These are phyloP conservation scores for Phymorhynchus buccinoides DNA, from an alignment of 1,140 invertebrate genomes.

Conservation along the genomic window DNA sequence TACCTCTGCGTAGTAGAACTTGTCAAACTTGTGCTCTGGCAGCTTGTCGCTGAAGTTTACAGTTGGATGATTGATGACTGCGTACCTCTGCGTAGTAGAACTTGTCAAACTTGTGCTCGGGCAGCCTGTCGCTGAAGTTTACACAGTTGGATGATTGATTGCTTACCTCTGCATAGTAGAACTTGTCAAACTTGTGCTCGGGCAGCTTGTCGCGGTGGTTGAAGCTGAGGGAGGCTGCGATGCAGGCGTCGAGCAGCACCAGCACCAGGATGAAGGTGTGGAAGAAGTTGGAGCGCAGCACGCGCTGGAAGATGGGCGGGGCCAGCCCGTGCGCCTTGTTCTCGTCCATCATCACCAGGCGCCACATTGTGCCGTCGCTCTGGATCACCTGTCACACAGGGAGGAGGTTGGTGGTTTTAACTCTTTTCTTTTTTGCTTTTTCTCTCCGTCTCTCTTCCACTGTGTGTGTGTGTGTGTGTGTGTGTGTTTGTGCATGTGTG, in stretches of 20 bases:
- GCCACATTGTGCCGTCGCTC: constrained; percentile 80
- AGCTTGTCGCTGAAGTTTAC: constrained; percentile 86
- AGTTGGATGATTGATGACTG: no score
- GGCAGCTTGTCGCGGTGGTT: constrained; percentile 88
- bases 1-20: constrained; percentile 96
- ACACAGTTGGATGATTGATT: background rate
- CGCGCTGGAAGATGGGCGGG: constrained; percentile 85
- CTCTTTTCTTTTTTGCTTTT: no score
- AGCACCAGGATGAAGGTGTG: constrained; percentile 94
- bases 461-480: no score
- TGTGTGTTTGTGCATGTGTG: no score
- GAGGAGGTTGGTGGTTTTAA: no score
- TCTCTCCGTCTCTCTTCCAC: no score
- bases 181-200: constrained; percentile 84
- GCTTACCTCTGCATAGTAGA: constrained; percentile 92
- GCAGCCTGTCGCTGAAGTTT: constrained; percentile 88
- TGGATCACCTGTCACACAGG: constrained; percentile 81
- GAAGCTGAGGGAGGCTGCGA: constrained; percentile 96
- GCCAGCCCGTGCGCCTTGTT: constrained; percentile 92
- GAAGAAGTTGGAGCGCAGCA: constrained; percentile 90
- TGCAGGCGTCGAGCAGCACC: constrained; percentile 94
- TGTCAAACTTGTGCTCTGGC: constrained; percentile 83
- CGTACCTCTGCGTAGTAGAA: constrained; percentile 94
- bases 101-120: constrained; percentile 82
- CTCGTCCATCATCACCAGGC: constrained; percentile 93